A percentile compares a stretch with the other conserved stretches of the same genome.
phyloP scores from a whole-genome alignment of 92 coral and sea anemone genomes.

The Palythoa caribaeorum region DNA sequence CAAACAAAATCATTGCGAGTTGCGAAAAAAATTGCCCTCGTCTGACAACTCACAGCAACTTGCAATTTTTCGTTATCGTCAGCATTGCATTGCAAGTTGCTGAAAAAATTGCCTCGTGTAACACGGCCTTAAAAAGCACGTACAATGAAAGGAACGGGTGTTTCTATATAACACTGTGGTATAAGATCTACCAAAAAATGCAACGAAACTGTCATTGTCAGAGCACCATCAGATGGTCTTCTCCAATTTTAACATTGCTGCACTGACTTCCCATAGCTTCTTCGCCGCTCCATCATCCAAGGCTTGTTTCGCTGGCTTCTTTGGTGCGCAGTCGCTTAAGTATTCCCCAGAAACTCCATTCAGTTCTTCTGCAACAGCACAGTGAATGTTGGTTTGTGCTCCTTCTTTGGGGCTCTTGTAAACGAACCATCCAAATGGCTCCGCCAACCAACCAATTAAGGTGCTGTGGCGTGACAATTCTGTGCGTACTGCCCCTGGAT shows the following conservation, averaged over 20 bases:
- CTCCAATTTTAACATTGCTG: conserved; percentile 56
- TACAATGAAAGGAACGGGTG: too few relatives aligned
- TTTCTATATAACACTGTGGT: too few relatives aligned
- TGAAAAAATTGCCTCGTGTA: too few relatives aligned
- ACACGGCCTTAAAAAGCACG: too few relatives aligned
- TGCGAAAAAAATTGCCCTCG: too few relatives aligned
- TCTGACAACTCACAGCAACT: too few relatives aligned
- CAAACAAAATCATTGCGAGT: too few relatives aligned
- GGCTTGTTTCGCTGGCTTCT: conserved; percentile 62
- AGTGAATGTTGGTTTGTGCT: conserved; percentile 11
- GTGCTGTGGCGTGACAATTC: conserved; percentile 65
- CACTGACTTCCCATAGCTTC: conserved; percentile 82
- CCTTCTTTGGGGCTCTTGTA: not conserved
- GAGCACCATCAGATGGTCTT: not conserved
- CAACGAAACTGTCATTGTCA: too few relatives aligned
- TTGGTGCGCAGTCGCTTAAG: conserved; percentile 24
- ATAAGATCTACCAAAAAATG: too few relatives aligned
- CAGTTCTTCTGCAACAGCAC: conserved; percentile 28
- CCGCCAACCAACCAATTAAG: not conserved
- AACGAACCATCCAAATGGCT: not conserved
- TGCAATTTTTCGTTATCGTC: too few relatives aligned
- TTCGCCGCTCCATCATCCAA: conserved; percentile 76
- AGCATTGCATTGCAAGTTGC: too few relatives aligned
- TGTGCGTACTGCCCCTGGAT: conserved; percentile 76
- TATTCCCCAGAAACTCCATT: not conserved